Percentiles rank a stretch among this genome's conserved stretches.
phyloP scores from a whole-genome alignment of 1,140 invertebrate species.

The Pogonomyrmex californicus region DNA sequence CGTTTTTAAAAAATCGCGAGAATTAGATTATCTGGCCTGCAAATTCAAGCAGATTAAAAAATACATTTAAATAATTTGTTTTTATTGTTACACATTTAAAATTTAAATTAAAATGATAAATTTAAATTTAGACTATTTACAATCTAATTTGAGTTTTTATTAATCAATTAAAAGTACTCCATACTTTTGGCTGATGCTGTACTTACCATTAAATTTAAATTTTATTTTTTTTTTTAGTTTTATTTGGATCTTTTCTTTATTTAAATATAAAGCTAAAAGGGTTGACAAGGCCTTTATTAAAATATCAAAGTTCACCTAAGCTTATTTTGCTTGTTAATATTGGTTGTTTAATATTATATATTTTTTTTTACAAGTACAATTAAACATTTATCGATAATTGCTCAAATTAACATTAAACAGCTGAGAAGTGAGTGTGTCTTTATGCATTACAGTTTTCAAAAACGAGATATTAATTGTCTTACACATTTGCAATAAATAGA shows the following conservation, averaged over 20 bases:
- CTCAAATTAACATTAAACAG: constrained; percentile 48
- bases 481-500: constrained; percentile 26
- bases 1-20: background rate
- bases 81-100: background rate
- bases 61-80: background rate
- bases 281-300: constrained; percentile 8
- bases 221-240: background rate
- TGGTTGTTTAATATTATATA: constrained; percentile 32
- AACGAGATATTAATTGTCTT: constrained; percentile 40
- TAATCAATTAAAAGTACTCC: background rate
- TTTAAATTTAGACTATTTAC: background rate
- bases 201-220: constrained; percentile 22
- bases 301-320: constrained; percentile 34
- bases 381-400: constrained; percentile 47
- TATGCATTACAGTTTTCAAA: constrained; percentile 24
- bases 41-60: background rate
- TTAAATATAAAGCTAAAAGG: constrained; percentile 6
- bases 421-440: background rate
- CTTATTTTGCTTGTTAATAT: constrained; percentile 46
- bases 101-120: background rate
- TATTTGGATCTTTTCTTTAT: background rate
- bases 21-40: background rate
- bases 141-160: background rate
- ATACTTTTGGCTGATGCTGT: background rate
- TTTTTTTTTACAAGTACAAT: constrained; percentile 45